Evolutionary conservation across 2,113 vertebrate species (phyloP).

Genomic region (Crotophaga sulcirostris): DNA sequence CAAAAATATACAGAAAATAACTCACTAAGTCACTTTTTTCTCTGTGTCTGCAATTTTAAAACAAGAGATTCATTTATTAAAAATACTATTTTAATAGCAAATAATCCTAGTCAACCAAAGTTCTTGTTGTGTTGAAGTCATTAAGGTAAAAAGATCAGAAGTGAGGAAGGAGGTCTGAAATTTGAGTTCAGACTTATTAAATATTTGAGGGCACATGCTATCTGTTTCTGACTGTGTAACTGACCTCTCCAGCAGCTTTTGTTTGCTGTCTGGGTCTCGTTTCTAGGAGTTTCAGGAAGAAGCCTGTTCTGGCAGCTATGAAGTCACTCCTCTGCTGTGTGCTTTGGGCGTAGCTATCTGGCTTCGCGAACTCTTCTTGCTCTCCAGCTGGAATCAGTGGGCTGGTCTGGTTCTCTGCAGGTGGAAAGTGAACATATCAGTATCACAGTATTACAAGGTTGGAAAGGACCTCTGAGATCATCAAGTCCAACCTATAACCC

Average conservation of each 20-base stretch:
- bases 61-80: background rate
- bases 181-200: background rate
- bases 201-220: background rate
- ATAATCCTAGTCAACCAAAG: background rate
- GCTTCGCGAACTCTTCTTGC: rapidly evolving
- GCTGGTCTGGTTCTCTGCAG: background rate
- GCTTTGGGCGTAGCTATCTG: background rate
- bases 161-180: background rate
- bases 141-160: background rate
- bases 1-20: background rate
- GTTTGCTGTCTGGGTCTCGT: background rate
- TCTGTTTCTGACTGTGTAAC: background rate
- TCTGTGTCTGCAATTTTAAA: background rate
- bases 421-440: no score
- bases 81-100: background rate
- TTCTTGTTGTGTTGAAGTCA: background rate
- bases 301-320: background rate
- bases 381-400: background rate
- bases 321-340: background rate
- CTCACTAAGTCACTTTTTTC: background rate
- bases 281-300: background rate
- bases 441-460: no score
- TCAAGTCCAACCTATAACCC: no score
- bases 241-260: background rate
- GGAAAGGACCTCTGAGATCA: no score